Percentiles rank a stretch among this genome's conserved stretches.
Evolutionary conservation across 2,113 vertebrate species (phyloP).

Genomic region (Chiloscyllium plagiosum): DNA sequence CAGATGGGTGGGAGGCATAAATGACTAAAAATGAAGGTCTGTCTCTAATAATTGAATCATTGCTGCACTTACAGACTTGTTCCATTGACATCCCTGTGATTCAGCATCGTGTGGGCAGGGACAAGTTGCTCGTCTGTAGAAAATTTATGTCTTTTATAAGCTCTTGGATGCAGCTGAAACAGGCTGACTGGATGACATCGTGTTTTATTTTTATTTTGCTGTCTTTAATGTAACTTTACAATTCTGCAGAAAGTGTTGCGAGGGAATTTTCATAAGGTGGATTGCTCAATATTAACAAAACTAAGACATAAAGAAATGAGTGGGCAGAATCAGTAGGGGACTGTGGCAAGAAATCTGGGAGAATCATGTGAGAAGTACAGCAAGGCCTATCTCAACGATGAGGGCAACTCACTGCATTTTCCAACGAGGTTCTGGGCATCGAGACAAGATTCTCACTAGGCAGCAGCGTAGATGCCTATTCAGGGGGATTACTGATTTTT

Average conservation of each 20-base stretch:
- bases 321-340: neutral
- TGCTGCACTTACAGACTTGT: neutral
- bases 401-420: too few species aligned
- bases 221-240: constrained; percentile 1
- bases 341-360: too few species aligned
- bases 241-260: neutral
- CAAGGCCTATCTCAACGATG: too few species aligned
- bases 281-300: neutral
- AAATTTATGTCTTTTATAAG: constrained; percentile 5
- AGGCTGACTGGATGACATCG: neutral
- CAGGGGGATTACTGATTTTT: too few species aligned
- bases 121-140: neutral
- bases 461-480: too few species aligned
- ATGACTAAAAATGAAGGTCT: constrained; percentile 6
- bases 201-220: constrained; percentile 31
- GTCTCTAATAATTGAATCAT: constrained; percentile 12
- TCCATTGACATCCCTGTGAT: neutral
- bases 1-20: neutral
- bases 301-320: neutral
- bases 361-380: too few species aligned
- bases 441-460: too few species aligned
- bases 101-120: neutral
- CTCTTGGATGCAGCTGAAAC: constrained; percentile 2
- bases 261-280: neutral
- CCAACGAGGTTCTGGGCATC: too few species aligned